phyloP scores from a whole-genome alignment of 2,797 vertebrate genomes.

The Bradypodion ventrale region DNA sequence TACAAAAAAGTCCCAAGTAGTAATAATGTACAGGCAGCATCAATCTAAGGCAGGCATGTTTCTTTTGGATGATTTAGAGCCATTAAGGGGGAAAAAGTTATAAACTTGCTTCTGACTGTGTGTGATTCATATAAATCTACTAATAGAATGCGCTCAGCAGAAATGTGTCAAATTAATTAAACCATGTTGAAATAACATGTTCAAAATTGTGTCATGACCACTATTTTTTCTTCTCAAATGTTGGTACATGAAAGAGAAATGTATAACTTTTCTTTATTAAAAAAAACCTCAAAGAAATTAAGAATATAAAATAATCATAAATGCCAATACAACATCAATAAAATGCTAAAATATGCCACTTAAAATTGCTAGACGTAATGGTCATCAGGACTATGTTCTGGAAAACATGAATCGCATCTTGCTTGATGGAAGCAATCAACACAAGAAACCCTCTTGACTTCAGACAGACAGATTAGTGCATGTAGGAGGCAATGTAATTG shows the following conservation, averaged over 20 bases:
- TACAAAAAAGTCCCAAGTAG: slow-evolving; percentile 21
- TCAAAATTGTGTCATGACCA: slow-evolving; percentile 46
- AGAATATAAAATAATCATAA: background rate
- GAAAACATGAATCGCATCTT: no score
- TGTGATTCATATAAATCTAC: slow-evolving; percentile 30
- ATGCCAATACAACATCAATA: background rate
- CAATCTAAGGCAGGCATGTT: background rate
- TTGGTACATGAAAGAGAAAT: slow-evolving; percentile 32
- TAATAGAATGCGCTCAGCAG: slow-evolving; percentile 25
- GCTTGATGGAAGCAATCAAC: background rate
- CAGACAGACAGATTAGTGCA: background rate
- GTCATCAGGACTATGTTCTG: background rate
- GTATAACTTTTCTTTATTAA: background rate
- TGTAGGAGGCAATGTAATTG: background rate
- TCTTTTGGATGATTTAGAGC: slow-evolving; percentile 1
- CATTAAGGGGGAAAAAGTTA: slow-evolving; percentile 28
- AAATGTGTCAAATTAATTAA: slow-evolving; percentile 42
- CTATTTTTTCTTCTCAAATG: slow-evolving; percentile 39
- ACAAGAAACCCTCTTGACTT: background rate
- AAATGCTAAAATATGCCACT: background rate
- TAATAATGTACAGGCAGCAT: background rate
- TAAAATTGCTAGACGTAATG: background rate
- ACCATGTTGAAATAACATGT: slow-evolving; percentile 47
- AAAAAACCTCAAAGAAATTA: background rate
- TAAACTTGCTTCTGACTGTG: slow-evolving; percentile 19